These are phyloP conservation scores for Pristionchus fissidentatus DNA, from an alignment of 2,888 invertebrate genomes.

Conservation along the genomic window DNA sequence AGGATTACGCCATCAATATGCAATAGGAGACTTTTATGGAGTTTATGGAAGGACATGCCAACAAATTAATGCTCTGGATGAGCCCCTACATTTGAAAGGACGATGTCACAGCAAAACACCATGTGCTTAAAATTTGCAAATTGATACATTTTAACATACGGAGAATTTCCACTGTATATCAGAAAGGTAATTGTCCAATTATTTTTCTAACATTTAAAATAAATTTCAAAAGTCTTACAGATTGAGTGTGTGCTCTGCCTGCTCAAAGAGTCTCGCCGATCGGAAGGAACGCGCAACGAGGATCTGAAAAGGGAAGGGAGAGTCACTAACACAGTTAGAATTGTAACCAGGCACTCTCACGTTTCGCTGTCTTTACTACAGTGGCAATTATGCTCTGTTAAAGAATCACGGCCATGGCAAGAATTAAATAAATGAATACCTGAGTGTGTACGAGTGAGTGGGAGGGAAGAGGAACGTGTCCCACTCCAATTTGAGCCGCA, in stretches of 20 bases:
- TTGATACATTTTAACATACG: no score
- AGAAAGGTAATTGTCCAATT: background rate
- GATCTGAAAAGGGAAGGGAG: background rate
- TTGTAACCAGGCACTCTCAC: background rate
- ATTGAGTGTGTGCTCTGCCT: constrained; percentile 13
- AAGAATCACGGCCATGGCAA: no score
- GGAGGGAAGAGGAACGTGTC: background rate
- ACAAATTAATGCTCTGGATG: no score
- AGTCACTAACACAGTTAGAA: background rate
- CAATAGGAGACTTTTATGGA: no score
- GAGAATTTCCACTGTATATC: background rate
- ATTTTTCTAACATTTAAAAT: background rate
- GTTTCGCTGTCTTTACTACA: no score
- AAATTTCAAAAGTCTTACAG: background rate
- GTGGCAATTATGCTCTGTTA: no score
- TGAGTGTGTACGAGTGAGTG: constrained; percentile 40
- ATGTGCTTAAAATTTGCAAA: background rate
- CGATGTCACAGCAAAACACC: background rate
- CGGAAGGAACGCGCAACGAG: constrained; percentile 15
- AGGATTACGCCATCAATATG: no score
- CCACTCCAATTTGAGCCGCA: background rate
- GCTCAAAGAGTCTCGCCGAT: constrained; percentile 20
- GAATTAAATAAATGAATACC: background rate
- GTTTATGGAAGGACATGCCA: no score
- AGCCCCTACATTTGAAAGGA: background rate